Evolutionary conservation across 2,888 invertebrate species (phyloP), one percentile per base, ranked within the genome.

Genomic region (Drymonia ruficornis): DNA sequence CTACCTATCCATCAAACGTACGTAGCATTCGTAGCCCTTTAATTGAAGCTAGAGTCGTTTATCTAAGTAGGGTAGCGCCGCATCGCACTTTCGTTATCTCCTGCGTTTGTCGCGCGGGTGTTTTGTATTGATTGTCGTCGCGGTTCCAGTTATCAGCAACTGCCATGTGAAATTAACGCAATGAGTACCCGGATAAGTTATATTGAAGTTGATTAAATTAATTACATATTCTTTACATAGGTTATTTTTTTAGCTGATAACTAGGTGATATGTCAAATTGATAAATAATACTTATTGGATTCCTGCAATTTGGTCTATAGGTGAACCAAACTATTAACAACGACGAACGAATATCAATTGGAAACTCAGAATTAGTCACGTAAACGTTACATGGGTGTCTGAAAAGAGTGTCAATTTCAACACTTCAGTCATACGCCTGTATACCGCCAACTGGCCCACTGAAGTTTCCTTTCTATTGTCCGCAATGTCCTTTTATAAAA

Each of bases 391-490:
- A 36, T 36, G n/a, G 36, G n/a, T 36, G 15, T 40, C 16, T 16
- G 40, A 40, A 40, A 40, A 16, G 9, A 13, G 28, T 45, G 28
- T 45, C 12, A 28, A 45, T 45, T 34, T 47, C 34, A 16, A 34
- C 34, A 34, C 47, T 47, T 29, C 29, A 46, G 16, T 46, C 16
- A 28, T 8, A 19, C 15, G 29, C 34, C 29, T 34, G 6, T 16
- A n/a, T 15, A 34, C 16, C 1, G 47, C 29, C 34, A 18, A 31
- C 47, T 46, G 45, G 45, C 49, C 52, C 23, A 44, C 9, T 13
- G 45, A 50, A 38, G 45, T 40, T 52, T 48, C 54, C 49, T 50
- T 49, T 40, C 36, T 28, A 47, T 31, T 40, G 1, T 36, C 28
- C 40, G 38, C 18, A 31, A 46, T 47, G 47, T 52, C 47, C 43